Percentiles rank a stretch among this genome's conserved stretches.
Evolutionary conservation across 2,888 invertebrate genomes (phyloP).

Genomic region (Heliconius hortense): DNA sequence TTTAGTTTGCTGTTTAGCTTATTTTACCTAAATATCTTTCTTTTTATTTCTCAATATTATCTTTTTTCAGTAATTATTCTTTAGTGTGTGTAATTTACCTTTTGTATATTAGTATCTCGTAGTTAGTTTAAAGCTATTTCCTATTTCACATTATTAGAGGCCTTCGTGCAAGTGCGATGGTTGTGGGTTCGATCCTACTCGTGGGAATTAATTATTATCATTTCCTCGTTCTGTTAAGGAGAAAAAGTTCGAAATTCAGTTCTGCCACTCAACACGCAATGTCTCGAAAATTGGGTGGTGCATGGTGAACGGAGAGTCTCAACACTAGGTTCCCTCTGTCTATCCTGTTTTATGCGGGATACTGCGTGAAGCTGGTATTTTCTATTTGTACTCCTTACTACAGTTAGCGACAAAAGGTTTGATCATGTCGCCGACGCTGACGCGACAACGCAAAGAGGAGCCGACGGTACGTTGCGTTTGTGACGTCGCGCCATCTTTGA

Average conservation of each 20-base stretch:
- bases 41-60: not conserved
- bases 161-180: not conserved
- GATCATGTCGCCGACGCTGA: conserved; percentile 67
- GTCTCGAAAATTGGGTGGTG: too few species aligned
- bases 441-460: conserved; percentile 62
- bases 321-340: too few species aligned
- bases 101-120: conserved; percentile 2
- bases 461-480: conserved; percentile 67
- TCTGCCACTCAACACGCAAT: not conserved
- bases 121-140: conserved; percentile 5
- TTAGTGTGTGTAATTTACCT: conserved; percentile 7
- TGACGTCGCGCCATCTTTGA: conserved; percentile 41
- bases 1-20: not conserved
- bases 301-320: too few species aligned
- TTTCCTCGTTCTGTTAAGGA: not conserved
- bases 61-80: not conserved
- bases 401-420: conserved; percentile 74
- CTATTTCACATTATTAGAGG: conserved; percentile 28
- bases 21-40: not conserved
- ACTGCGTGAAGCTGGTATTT: not conserved
- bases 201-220: not conserved
- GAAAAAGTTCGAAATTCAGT: not conserved
- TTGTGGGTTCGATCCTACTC: not conserved
- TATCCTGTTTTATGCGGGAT: not conserved
- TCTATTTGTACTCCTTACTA: conserved; percentile 45